Conservation (phyloP, 2,113 vertebrate species). For the Indicator maculatus region DNA sequence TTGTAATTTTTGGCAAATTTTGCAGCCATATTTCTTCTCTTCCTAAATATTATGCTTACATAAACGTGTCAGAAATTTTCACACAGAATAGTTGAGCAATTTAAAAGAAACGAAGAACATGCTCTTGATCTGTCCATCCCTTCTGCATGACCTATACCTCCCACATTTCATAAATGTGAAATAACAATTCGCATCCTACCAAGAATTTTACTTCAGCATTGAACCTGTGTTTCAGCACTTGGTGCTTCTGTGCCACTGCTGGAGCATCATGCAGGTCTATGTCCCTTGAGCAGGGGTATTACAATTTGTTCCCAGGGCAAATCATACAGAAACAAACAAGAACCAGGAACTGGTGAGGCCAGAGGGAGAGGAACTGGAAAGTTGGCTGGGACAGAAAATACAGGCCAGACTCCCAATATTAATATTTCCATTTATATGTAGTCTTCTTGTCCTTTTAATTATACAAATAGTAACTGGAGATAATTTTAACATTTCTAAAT, state of each 20-base stretch:
- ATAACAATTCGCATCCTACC: background rate
- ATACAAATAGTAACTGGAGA: background rate
- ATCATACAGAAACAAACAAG: background rate
- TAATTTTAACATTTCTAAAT: background rate
- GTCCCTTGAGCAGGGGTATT: background rate
- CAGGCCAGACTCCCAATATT: background rate
- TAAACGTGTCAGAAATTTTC: background rate
- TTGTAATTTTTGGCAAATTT: background rate
- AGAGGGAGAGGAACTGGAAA: background rate
- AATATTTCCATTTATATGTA: background rate
- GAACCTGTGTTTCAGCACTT: background rate
- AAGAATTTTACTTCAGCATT: background rate
- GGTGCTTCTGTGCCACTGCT: rapidly evolving
- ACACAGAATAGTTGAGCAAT: background rate
- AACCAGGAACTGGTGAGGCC: rapidly evolving
- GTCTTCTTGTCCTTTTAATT: background rate
- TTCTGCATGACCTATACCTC: background rate
- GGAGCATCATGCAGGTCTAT: rapidly evolving
- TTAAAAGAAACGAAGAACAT: background rate
- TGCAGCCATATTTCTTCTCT: background rate
- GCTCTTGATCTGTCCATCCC: background rate
- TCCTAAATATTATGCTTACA: background rate
- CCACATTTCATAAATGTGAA: background rate
- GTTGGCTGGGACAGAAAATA: background rate
- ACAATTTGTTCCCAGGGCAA: background rate